Evolutionary conservation across 2,113 vertebrate genomes (phyloP), one percentile per base, ranked within the genome.

Genomic region (Oryzias melastigma): DNA sequence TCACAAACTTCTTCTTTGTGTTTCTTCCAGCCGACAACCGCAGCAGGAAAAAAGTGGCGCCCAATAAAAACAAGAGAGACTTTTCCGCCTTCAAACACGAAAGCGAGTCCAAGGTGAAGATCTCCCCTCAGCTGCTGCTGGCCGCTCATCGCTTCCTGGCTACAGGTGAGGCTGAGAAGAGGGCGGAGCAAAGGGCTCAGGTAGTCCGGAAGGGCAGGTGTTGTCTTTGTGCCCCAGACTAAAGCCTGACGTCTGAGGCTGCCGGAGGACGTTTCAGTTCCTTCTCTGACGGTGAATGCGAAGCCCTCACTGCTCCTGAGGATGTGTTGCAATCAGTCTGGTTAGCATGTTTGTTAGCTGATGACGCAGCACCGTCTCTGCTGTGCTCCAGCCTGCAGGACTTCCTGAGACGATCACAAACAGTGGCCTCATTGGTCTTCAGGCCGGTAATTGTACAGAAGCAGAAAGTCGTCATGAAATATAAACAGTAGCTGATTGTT

Each of bases 121-220:
- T 98, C 27, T 98, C 97, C 1, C 94, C 96, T 1, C 96, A 98
- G 88, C 92, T 99, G n/a, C 93, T 99, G 16, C 84, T 99, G 68
- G 97, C 96, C 0, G 95, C 96, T 2, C 97, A 99, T 69, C 95
- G 97, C 70, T 99, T 98, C 88, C 91, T 99, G 48, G 92, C 95
- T 24, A 96, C 96, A 1, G 97, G 97, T 99, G 68, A 82, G 90
- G 1, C 1, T 35, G 35, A 12, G 5, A 27, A 27, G 25, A 27
- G 5, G 25, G 25, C 6, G 25, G 6, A 27, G 6, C 25, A 7
- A 27, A 3, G 25, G 25, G 6, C 5, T 27, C 4, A 27, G 25
- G 25, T 27, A 5, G 25, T 35, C 51, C 5, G 19, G 35, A 2
- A 17, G 20, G 3, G 43, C 73, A n/a, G 25, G 47, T 56, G 35